Base-by-base conservation (phyloP, 1,140 invertebrate genomes). In the Euura saliciscinereae region DNA sequence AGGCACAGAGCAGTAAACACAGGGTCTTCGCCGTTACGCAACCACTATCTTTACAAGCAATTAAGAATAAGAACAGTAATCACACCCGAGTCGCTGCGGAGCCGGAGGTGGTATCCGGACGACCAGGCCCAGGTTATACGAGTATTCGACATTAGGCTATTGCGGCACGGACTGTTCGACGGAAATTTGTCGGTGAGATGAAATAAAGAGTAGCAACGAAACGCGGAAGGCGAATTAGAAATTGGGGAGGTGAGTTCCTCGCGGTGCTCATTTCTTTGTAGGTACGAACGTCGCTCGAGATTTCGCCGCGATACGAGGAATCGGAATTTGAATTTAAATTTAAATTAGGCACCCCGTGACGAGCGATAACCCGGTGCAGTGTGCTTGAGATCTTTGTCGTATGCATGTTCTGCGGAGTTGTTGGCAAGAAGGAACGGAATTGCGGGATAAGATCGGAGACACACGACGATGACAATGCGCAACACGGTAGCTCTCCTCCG, bases 21-120 rank as follows among this genome's bases (percentile, higher is more conserved):
- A 59, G 51, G 51, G 51, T 59, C 51, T 59, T 59, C 13, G 51
- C 51, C 6, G 51, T 59, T 59, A 59, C 13, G 51, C 51, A 59
- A 59, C 13, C 8, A 59, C 51, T 59, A 59, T 59, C 8, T 59
- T 59, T 59, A 59, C 64, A 66, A 66, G 64, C 70, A 71, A 71
- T 71, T 71, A 71, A 66, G 70, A 64, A 65, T 71, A 71, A 71
- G 28, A 71, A 71, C 70, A 44, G 70, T 71, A 65, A 71, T 71
- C 70, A 66, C 28, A 71, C 28, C 28, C 28, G 46, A 43, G 70
- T 71, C 66, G 64, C 42, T 43, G 45, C 45, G 28, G 28, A 46
- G 59, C 70, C 51, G 28, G 59, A 65, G 51, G 51, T 11, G 51
- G 13, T 11, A 4, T 11, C 51, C 0, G 51, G 28, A 28, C 8